These are phyloP conservation scores for Tiliacea citrago DNA, from an alignment of 2,888 invertebrate genomes.

Conservation along the genomic window DNA sequence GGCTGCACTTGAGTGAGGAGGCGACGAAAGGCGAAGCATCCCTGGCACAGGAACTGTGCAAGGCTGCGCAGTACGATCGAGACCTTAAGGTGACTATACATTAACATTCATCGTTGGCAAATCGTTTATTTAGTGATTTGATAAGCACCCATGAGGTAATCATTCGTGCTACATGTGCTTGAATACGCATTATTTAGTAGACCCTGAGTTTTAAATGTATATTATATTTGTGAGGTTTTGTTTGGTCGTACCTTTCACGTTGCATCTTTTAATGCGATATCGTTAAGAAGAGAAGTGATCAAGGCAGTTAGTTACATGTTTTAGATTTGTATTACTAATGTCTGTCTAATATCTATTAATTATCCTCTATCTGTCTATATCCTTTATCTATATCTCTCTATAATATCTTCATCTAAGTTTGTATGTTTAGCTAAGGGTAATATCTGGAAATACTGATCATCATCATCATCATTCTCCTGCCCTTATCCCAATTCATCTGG, in stretches of 20 bases:
- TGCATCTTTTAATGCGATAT: background rate
- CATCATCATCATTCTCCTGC: no score
- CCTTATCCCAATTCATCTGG: no score
- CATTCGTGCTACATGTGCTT: conserved; percentile 1
- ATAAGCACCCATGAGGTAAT: conserved; percentile 5
- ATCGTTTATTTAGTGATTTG: background rate
- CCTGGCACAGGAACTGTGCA: conserved; percentile 78
- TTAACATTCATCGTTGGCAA: conserved; percentile 13
- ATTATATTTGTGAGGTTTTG: background rate
- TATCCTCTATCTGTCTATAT: background rate
- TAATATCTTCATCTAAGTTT: conserved; percentile 3
- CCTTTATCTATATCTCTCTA: background rate
- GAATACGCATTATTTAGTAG: background rate
- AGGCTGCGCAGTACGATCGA: conserved; percentile 77
- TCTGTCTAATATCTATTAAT: background rate
- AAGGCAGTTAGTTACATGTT: no score
- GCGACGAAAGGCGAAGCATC: conserved; percentile 70
- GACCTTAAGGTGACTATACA: conserved; percentile 76
- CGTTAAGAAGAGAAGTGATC: no score
- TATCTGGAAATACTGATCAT: background rate
- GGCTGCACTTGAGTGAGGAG: conserved; percentile 75
- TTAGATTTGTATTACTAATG: background rate
- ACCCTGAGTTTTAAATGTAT: background rate
- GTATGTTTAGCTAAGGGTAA: background rate
- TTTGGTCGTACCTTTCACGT: background rate